These are phyloP conservation scores for Scalopus aquaticus DNA, from an alignment of 2,113 vertebrate species.

Conservation along the genomic window DNA sequence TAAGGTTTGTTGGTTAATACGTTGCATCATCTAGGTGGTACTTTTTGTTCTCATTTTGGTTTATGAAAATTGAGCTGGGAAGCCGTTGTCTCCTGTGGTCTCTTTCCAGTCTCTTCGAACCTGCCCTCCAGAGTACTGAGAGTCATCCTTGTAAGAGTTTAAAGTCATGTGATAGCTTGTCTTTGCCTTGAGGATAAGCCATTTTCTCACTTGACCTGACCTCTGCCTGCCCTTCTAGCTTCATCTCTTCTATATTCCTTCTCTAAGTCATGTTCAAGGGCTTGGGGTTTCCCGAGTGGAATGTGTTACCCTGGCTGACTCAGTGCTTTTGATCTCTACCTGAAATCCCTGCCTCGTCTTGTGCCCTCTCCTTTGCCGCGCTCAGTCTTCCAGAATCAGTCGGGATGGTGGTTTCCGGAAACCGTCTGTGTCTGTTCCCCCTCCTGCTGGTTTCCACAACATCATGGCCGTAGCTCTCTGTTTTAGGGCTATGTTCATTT, in stretches of 20 bases:
- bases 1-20: background rate
- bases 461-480: background rate
- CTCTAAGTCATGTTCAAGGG: background rate
- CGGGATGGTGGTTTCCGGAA: background rate
- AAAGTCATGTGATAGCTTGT: constrained; percentile 6
- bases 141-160: background rate
- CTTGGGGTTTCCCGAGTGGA: background rate
- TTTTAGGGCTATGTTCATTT: constrained; percentile 24
- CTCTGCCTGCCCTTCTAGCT: background rate
- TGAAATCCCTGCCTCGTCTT: background rate
- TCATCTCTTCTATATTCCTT: background rate
- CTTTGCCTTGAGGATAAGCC: constrained; percentile 9
- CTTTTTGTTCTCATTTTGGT: constrained; percentile 20
- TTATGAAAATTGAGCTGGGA: constrained; percentile 20
- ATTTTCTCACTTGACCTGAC: background rate
- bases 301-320: background rate
- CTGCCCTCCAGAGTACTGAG: background rate
- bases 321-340: background rate
- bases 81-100: background rate
- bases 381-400: background rate
- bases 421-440: background rate
- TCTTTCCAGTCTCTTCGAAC: background rate
- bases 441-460: constrained; percentile 20
- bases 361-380: background rate
- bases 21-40: background rate